Conservation (phyloP, 2,113 vertebrate species). For the Oryzias curvinotus region DNA sequence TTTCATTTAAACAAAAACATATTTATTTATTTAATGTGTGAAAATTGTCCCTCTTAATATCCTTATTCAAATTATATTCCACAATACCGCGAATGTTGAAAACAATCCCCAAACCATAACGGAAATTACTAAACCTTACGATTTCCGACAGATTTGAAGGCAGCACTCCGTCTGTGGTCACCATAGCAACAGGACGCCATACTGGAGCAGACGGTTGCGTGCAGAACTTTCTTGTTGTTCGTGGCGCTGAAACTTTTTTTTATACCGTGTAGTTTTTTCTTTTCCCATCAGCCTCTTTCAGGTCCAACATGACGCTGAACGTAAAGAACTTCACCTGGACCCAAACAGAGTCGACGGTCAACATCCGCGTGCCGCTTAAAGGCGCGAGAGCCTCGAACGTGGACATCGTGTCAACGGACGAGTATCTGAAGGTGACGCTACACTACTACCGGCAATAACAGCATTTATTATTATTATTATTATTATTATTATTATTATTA, state of each 20-base stretch:
- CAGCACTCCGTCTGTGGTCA: not conserved
- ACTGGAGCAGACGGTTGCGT: not conserved
- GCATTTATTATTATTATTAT: too few species aligned
- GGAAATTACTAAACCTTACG: not conserved
- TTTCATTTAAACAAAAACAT: too few species aligned
- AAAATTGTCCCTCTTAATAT: too few species aligned
- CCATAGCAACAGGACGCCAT: slow-evolving; percentile 8
- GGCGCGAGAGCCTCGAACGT: slow-evolving; percentile 66
- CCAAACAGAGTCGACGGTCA: slow-evolving; percentile 77
- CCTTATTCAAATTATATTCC: too few species aligned
- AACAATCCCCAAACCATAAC: too few species aligned
- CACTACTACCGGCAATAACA: too few species aligned
- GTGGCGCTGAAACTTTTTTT: not conserved
- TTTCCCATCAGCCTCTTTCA: not conserved
- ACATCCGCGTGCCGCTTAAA: slow-evolving; percentile 81
- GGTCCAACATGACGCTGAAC: slow-evolving; percentile 80
- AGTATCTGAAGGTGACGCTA: slow-evolving; percentile 85
- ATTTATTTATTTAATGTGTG: too few species aligned
- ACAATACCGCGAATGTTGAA: too few species aligned
- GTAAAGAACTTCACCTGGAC: slow-evolving; percentile 84
- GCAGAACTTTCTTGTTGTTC: not conserved
- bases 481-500: too few species aligned
- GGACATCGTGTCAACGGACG: slow-evolving; percentile 83
- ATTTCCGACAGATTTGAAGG: not conserved
- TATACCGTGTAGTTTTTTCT: not conserved